Percentiles rank a stretch among this genome's conserved stretches.
These are phyloP conservation scores for Paragorgia papillata DNA, from an alignment of 92 coral and sea anemone genomes.

Conservation along the genomic window DNA sequence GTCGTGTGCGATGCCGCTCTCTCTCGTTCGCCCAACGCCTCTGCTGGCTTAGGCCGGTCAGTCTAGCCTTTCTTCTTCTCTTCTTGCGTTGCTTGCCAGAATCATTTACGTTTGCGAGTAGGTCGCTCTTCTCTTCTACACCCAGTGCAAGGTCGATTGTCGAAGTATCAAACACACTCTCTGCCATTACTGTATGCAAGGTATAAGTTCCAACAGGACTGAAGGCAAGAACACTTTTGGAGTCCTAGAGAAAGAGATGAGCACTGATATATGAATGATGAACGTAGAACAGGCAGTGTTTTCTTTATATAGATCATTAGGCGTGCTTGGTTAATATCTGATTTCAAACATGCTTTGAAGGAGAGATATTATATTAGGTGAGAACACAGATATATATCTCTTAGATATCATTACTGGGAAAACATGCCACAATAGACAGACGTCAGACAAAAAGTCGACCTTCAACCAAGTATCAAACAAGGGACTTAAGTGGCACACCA, in stretches of 20 bases:
- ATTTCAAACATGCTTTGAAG: slow-evolving; percentile 38
- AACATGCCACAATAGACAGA: slow-evolving; percentile 38
- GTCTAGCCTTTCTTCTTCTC: slow-evolving; percentile 82
- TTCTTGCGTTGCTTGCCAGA: slow-evolving; percentile 47
- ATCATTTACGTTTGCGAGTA: slow-evolving; percentile 20
- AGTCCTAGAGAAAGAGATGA: neutral
- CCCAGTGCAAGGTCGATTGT: slow-evolving; percentile 25
- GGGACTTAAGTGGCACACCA: slow-evolving; percentile 12
- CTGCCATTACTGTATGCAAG: slow-evolving; percentile 16
- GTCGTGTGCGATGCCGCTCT: slow-evolving; percentile 82
- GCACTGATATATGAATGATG: slow-evolving; percentile 18
- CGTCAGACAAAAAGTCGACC: slow-evolving; percentile 33
- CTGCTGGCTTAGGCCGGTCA: slow-evolving; percentile 94
- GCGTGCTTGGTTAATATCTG: slow-evolving; percentile 26
- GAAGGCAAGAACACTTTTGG: neutral
- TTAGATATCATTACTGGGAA: slow-evolving; percentile 40
- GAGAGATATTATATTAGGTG: slow-evolving; percentile 45
- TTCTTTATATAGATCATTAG: slow-evolving; percentile 38
- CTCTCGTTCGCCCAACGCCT: slow-evolving; percentile 94
- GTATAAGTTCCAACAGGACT: neutral
- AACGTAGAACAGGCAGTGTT: neutral
- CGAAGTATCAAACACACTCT: slow-evolving; percentile 33
- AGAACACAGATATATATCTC: slow-evolving; percentile 48
- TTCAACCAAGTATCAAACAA: slow-evolving; percentile 32
- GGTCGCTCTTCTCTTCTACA: slow-evolving; percentile 34